Evolutionary conservation across 2,797 vertebrate genomes (phyloP), one percentile per base, ranked within the genome.

Genomic region (Kryptolebias ocellatus): DNA sequence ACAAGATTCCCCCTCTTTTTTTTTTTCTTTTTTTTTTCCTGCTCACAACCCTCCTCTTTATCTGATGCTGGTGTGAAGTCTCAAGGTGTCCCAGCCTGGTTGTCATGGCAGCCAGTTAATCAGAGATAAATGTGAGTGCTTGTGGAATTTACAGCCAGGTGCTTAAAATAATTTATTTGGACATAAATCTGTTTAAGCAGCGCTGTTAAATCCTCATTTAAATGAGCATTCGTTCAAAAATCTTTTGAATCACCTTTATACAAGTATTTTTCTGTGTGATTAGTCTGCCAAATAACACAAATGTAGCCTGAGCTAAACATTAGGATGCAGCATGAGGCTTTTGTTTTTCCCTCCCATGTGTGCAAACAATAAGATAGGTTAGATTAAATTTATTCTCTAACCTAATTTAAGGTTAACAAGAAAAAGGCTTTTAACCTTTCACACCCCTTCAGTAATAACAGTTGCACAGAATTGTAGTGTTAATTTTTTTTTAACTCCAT

Each of bases 171-270:
- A 67, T 74, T 76, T 67, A 57, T 57, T 56, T 70, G 53, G 57
- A 62, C 70, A 78, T 89, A 87, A 88, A 92, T 91, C 81, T 84
- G 77, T 85, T 86, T 91, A 92, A 89, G 83, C 62, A 81, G 84
- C 83, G 79, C 76, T 60, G 80, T 89, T 91, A 92, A 90, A 94
- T 87, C 54, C 88, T 89, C 68, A 87, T 92, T 91, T 85, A 83
- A 89, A 89, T 86, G 42, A 74, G 68, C 61, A 72, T 67, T 87
- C 55, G 75, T 74, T 64, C 70, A 68, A 84, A 90, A 88, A 79
- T 76, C 85, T 79, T 84, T 65, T 69, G 74, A 89, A 87, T 90
- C 80, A 86, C 76, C 74, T 88, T 85, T 59, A 56, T 14, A 67
- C 72, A 63, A 75, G 75, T 49, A 37, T 51, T 87, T 84, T 83